A percentile compares a stretch with the other conserved stretches of the same genome.
Conservation (phyloP, 53 echinoderm and acorn worm species). For the Echinarachnius parma region DNA sequence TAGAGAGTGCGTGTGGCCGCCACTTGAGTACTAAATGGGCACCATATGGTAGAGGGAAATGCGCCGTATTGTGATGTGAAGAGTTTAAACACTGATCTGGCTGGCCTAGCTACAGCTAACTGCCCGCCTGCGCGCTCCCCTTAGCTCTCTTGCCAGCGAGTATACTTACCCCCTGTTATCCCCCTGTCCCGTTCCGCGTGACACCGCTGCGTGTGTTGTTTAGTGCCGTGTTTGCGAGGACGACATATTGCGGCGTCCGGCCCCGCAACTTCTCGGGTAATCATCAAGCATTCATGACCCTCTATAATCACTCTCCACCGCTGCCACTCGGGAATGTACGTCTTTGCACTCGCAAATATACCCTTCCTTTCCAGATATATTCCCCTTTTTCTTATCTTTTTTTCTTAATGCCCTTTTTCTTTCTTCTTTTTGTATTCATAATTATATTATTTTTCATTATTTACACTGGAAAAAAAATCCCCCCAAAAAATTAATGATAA, state of each 20-base stretch:
- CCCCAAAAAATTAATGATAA: too few species aligned
- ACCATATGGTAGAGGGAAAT: constrained; percentile 27
- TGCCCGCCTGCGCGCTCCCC: not conserved
- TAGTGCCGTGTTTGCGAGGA: not conserved
- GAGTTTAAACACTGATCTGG: constrained; percentile 41
- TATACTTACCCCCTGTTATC: not conserved
- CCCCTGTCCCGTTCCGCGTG: not conserved
- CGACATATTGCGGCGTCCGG: constrained; percentile 29
- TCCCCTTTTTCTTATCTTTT: not conserved
- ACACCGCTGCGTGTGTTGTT: not conserved
- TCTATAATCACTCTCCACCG: constrained; percentile 38
- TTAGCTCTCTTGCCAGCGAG: not conserved
- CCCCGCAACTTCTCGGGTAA: constrained; percentile 13
- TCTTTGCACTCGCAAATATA: constrained; percentile 9
- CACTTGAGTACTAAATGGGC: constrained; percentile 34
- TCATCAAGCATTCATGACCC: constrained; percentile 43
- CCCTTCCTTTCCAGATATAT: constrained; percentile 11
- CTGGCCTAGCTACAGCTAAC: not conserved
- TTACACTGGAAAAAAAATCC: too few species aligned
- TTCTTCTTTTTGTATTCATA: not conserved
- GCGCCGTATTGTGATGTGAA: not conserved
- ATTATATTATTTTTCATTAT: too few species aligned
- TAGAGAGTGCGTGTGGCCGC: constrained; percentile 5
- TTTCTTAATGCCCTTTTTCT: not conserved
- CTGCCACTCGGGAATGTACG: constrained; percentile 43